Percentiles rank a stretch among this genome's conserved stretches.
Evolutionary conservation across 2,888 invertebrate species (phyloP).

Genomic region (Coleophora deauratella): DNA sequence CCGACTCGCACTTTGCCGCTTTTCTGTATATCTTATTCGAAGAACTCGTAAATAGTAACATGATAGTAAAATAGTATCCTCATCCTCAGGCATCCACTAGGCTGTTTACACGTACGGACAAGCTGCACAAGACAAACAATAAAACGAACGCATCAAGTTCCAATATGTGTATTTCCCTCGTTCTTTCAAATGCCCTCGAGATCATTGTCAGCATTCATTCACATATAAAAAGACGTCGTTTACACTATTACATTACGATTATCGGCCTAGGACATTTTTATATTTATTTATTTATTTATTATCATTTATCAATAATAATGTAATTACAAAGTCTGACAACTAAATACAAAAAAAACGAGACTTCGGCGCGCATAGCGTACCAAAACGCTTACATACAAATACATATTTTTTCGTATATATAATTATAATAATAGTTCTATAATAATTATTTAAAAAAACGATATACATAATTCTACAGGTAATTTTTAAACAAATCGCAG

Average conservation of each 20-base stretch:
- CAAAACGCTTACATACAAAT: conserved; percentile 59
- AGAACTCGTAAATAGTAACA: no score
- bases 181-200: conserved; percentile 61
- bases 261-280: conserved; percentile 51
- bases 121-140: conserved; percentile 22
- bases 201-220: conserved; percentile 62
- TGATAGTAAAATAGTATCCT: no score
- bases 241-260: conserved; percentile 55
- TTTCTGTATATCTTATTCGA: no score
- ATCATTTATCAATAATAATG: conserved; percentile 51
- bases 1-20: no score
- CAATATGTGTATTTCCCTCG: conserved; percentile 62
- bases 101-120: no score
- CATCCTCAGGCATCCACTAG: no score
- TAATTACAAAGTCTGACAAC: conserved; percentile 70
- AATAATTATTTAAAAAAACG: conserved; percentile 35
- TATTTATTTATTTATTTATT: no score
- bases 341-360: conserved; percentile 65
- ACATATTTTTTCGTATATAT: conserved; percentile 43
- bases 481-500: conserved; percentile 50
- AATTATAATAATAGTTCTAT: no score
- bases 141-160: conserved; percentile 47
- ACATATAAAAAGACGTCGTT: conserved; percentile 66
- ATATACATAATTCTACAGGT: conserved; percentile 65
- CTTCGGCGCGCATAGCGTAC: conserved; percentile 62